Conservation (phyloP, 1,140 invertebrate genomes). For the Cephus cinctus region DNA sequence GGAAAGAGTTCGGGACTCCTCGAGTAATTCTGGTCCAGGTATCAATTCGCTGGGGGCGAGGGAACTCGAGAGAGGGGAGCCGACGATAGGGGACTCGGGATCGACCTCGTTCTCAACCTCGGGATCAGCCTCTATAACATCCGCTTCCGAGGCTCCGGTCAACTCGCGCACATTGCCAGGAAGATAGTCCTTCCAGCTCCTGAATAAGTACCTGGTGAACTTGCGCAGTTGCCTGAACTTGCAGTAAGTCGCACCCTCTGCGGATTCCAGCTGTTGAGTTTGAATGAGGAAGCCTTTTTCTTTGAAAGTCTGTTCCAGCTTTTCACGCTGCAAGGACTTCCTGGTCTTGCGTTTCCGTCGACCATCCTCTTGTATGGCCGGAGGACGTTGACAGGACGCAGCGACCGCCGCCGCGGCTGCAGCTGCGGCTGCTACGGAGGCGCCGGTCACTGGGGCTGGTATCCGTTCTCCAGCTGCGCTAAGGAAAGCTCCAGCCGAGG, state of each 20-base stretch:
- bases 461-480: slow-evolving; percentile 59
- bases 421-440: too few relatives aligned
- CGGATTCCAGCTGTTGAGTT: slow-evolving; percentile 87
- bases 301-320: slow-evolving; percentile 87
- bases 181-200: slow-evolving; percentile 91
- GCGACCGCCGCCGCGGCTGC: too few relatives aligned
- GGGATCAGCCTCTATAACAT: slow-evolving; percentile 15
- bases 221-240: slow-evolving; percentile 89
- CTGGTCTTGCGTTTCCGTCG: slow-evolving; percentile 73
- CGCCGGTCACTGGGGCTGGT: slow-evolving; percentile 39
- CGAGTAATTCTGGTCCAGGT: too few relatives aligned
- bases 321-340: slow-evolving; percentile 81
- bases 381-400: slow-evolving; percentile 15
- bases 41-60: too few relatives aligned
- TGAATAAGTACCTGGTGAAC: slow-evolving; percentile 87
- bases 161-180: slow-evolving; percentile 70
- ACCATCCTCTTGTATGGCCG: slow-evolving; percentile 47
- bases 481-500: slow-evolving; percentile 56
- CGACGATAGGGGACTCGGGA: slow-evolving; percentile 13
- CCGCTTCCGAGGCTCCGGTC: slow-evolving; percentile 23
- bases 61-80: slow-evolving; percentile 21
- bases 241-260: slow-evolving; percentile 89
- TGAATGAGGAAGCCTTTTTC: slow-evolving; percentile 91
- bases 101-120: slow-evolving; percentile 29
- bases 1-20: slow-evolving; percentile 40